Evolutionary conservation across 2,888 invertebrate species (phyloP), one percentile per base, ranked within the genome.

Genomic region (Eueremaeus valkanovi): DNA sequence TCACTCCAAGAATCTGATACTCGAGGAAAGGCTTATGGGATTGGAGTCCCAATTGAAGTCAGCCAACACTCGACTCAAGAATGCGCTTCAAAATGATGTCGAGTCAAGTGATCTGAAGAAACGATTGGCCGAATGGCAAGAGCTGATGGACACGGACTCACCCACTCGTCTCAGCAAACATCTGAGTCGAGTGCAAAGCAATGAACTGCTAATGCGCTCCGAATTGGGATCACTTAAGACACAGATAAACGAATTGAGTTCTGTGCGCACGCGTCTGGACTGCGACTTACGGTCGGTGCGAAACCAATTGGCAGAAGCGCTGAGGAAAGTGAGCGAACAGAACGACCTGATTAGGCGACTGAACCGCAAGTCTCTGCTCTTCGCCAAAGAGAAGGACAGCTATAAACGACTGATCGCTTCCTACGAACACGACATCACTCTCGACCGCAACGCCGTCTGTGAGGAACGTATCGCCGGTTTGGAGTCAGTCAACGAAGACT

Each of bases 331-430:
- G 16, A 24, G 18, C 16, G 24, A 74, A 29, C 40, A 42, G 5
- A 68, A 66, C 18, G 45, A 66, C 0, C 11, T 21, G n/a, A 42
- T 74, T 21, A 73, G 72, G 27, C 18, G 24, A 45, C 27, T 31
- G 36, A 75, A 72, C 36, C 29, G 55, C 31, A 75, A 75, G 27
- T 72, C 72, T 55, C 33, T 75, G 33, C 18, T 75, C 2, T 55
- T 75, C 21, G 49, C 55, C 5, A 75, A 75, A 61, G 55, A 75
- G 11, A 31, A 31, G 21, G 75, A 75, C n/a, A 29, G n/a, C 72
- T 75, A 75, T 18, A 75, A 75, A n/a, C 24, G 72, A 42, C 18
- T 72, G 40, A 29, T 51, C 49, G 45, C 72, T 27, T 66, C 68
- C 13, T 74, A 74, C 40, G 74, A 74, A 73, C 31, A 31, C 18